These are phyloP conservation scores for Naso thynnoides DNA, from an alignment of 2,797 vertebrate genomes.

Conservation along the genomic window DNA sequence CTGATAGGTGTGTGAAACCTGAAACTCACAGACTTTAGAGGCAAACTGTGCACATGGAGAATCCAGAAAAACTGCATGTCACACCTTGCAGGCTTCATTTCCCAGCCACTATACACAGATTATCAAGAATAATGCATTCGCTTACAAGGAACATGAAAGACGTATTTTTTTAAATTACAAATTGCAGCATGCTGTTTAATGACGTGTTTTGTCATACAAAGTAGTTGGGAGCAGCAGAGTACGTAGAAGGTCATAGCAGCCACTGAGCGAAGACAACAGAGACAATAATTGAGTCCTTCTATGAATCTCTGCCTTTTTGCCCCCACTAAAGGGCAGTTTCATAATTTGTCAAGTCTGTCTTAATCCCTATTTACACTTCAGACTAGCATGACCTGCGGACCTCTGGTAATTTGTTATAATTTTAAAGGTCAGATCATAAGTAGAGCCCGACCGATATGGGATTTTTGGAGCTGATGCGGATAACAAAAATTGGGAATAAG, in stretches of 20 bases:
- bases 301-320: neutral
- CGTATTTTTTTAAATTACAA: neutral
- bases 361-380: neutral
- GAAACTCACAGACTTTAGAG: constrained; percentile 50
- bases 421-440: too few species aligned
- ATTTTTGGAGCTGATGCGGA: too few species aligned
- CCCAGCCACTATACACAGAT: constrained; percentile 24
- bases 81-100: constrained; percentile 35
- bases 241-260: neutral
- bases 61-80: constrained; percentile 51
- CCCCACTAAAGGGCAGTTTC: neutral
- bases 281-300: neutral
- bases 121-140: neutral
- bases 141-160: neutral
- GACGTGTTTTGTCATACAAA: neutral
- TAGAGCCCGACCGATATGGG: too few species aligned
- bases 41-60: constrained; percentile 39
- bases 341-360: neutral
- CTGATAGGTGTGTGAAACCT: constrained; percentile 55
- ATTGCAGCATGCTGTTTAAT: neutral
- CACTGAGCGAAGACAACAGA: neutral
- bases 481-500: too few species aligned
- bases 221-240: neutral
- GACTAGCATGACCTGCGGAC: too few species aligned
- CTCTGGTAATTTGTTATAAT: too few species aligned